Percentiles rank a stretch among this genome's conserved stretches.
Evolutionary conservation across 1,140 invertebrate genomes (phyloP).

Genomic region (Oedothorax gibbosus): DNA sequence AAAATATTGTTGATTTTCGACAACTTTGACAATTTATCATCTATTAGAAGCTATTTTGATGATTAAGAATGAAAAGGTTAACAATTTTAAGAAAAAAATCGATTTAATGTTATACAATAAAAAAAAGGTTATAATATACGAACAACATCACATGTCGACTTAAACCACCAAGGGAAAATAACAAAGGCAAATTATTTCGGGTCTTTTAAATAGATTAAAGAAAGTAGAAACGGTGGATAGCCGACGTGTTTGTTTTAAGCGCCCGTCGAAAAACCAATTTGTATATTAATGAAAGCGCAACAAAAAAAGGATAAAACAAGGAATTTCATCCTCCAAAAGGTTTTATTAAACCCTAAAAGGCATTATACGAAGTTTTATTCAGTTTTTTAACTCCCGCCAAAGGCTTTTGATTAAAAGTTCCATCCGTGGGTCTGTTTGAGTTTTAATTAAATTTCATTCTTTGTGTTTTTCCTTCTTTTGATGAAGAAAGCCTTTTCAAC

Average conservation of each 20-base stretch:
- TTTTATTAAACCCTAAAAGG: slow-evolving; percentile 56
- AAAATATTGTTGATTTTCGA: too few relatives aligned
- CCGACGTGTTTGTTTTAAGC: slow-evolving; percentile 57
- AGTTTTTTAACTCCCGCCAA: neutral
- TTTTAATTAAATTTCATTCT: slow-evolving; percentile 55
- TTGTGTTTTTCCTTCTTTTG: neutral
- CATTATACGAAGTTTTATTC: slow-evolving; percentile 48
- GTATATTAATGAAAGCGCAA: slow-evolving; percentile 55
- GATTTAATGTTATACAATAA: too few relatives aligned
- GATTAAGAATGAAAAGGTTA: too few relatives aligned
- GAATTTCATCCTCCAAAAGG: slow-evolving; percentile 16
- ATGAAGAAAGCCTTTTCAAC: neutral
- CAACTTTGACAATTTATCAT: too few relatives aligned
- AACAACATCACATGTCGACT: neutral
- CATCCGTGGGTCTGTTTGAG: slow-evolving; percentile 35
- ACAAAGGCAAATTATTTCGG: too few relatives aligned
- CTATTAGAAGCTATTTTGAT: too few relatives aligned
- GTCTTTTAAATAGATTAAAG: too few relatives aligned
- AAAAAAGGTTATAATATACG: too few relatives aligned
- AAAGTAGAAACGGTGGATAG: neutral
- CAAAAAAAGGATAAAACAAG: slow-evolving; percentile 41
- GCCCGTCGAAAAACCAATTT: slow-evolving; percentile 50
- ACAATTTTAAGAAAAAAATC: too few relatives aligned
- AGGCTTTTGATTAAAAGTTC: slow-evolving; percentile 56
- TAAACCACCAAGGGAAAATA: neutral